Percentiles rank a stretch among this genome's conserved stretches.
Conservation (phyloP, 2,888 invertebrate species). For the Escarpia spicata region DNA sequence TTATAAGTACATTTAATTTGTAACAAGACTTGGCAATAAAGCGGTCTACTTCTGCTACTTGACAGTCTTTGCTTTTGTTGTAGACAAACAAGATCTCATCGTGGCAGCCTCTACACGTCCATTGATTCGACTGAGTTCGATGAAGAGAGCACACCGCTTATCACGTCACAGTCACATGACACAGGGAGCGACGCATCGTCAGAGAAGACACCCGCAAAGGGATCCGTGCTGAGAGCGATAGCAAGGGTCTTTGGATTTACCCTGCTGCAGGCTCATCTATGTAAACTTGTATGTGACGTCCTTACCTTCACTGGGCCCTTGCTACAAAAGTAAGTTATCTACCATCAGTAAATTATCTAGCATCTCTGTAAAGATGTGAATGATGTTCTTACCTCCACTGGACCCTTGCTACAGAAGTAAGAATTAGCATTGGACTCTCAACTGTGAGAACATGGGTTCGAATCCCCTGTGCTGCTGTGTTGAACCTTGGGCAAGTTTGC, state of each 20-base stretch:
- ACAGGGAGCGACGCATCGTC: conserved; percentile 31
- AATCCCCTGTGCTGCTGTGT: too few species aligned
- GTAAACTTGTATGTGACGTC: too few species aligned
- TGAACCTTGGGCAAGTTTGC: too few species aligned
- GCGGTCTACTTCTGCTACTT: neutral
- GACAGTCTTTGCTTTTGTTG: neutral
- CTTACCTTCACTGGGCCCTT: too few species aligned
- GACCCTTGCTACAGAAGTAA: too few species aligned
- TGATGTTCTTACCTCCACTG: too few species aligned
- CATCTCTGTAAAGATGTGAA: too few species aligned
- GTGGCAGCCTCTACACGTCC: neutral
- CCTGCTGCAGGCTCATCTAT: conserved; percentile 46
- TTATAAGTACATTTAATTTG: neutral
- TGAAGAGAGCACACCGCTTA: conserved; percentile 28
- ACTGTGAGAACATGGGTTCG: too few species aligned
- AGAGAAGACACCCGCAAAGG: neutral
- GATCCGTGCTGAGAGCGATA: conserved; percentile 48
- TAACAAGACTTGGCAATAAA: neutral
- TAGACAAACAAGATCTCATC: neutral
- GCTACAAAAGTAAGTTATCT: conserved; percentile 23
- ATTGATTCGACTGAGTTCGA: neutral
- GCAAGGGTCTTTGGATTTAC: conserved; percentile 50
- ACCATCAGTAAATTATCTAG: conserved; percentile 19
- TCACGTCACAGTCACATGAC: neutral
- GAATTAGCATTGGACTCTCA: neutral